A percentile compares a stretch with the other conserved stretches of the same genome.
Conservation (phyloP, 1,140 invertebrate genomes). For the Globodera ellingtonae region DNA sequence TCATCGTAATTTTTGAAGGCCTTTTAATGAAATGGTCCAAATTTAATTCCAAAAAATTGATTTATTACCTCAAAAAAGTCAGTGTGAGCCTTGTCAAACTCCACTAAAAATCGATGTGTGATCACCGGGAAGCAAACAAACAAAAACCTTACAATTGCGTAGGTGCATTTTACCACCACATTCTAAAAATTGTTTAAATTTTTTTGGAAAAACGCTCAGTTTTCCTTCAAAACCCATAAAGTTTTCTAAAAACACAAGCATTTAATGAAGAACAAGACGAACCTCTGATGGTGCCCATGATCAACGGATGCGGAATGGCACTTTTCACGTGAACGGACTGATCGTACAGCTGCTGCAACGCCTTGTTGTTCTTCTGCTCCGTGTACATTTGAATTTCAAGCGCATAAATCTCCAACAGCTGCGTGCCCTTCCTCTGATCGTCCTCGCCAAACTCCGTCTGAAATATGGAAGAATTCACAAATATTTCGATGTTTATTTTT, state of each 20-base stretch:
- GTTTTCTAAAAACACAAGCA: no score
- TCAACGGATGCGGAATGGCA: conserved; percentile 97
- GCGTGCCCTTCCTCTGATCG: conserved; percentile 93
- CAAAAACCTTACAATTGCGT: conserved; percentile 79
- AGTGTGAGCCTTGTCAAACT: conserved; percentile 43
- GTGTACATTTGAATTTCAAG: conserved; percentile 99
- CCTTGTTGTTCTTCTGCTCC: conserved; percentile 99
- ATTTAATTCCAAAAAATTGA: conserved; percentile 80
- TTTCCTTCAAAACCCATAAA: background rate
- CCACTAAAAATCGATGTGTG: conserved; percentile 12
- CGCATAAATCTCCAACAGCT: conserved; percentile 96
- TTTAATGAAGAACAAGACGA: conserved; percentile 38
- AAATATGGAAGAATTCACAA: conserved; percentile 18
- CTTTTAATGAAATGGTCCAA: conserved; percentile 79
- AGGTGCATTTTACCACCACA: conserved; percentile 99
- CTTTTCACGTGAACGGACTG: conserved; percentile 98
- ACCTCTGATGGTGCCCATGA: conserved; percentile 99
- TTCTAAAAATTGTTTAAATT: conserved; percentile 71
- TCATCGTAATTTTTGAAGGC: conserved; percentile 99
- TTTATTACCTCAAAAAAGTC: conserved; percentile 44
- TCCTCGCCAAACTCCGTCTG: conserved; percentile 98
- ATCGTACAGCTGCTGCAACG: conserved; percentile 93
- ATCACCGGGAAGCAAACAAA: background rate
- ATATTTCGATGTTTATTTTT: background rate
- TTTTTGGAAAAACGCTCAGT: background rate